Evolutionary conservation across 2,113 vertebrate genomes (phyloP).

Genomic region (Oncorhynchus keta): DNA sequence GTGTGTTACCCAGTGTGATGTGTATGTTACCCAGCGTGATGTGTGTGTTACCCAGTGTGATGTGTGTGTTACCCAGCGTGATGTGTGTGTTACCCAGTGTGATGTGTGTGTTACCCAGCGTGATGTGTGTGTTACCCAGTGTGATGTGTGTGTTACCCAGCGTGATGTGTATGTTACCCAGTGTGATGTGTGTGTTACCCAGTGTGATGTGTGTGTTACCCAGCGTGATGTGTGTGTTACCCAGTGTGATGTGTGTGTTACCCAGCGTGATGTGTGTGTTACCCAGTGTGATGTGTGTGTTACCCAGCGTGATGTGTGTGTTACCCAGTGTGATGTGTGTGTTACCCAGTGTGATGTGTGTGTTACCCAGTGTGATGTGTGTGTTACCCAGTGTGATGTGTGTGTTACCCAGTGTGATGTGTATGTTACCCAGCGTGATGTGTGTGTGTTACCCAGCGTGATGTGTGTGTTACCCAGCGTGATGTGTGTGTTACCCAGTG

Average conservation of each 20-base stretch:
- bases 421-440: not conserved
- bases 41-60: too few species aligned
- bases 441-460: not conserved
- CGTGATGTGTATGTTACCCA: not conserved
- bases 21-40: too few species aligned
- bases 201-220: not conserved
- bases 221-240: not conserved
- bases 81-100: too few species aligned
- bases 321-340: too few species aligned
- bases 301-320: not conserved
- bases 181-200: not conserved
- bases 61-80: too few species aligned
- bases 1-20: not conserved
- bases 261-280: not conserved
- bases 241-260: not conserved
- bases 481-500: not conserved
- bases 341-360: too few species aligned
- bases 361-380: too few species aligned
- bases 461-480: not conserved
- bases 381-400: too few species aligned
- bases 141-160: not conserved
- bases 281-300: too few species aligned
- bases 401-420: too few species aligned
- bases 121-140: not conserved
- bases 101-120: too few species aligned